Conservation (phyloP, 1,140 invertebrate species). For the Platyscapa corneri region DNA sequence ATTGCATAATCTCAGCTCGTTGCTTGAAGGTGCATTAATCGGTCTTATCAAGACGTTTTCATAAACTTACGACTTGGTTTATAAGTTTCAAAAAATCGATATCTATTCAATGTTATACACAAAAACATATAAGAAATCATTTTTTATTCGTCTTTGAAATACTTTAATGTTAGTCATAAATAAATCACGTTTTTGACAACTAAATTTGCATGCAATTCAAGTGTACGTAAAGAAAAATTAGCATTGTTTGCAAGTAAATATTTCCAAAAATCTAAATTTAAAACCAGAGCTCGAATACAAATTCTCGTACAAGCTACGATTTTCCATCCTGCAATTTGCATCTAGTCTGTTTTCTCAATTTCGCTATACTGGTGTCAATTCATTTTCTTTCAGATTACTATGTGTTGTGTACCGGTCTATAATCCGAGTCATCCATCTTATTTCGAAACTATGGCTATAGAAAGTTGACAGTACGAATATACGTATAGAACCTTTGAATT, state of each 20-base stretch:
- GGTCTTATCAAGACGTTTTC: not conserved
- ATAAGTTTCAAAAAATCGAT: not conserved
- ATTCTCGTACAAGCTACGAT: not conserved
- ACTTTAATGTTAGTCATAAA: too few relatives aligned
- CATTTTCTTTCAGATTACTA: not conserved
- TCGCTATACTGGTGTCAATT: not conserved
- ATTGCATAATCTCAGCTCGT: not conserved
- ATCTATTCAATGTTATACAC: too few relatives aligned
- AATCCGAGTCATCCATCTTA: not conserved
- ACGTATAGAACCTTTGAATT: too few relatives aligned
- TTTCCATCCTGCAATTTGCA: not conserved
- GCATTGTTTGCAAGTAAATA: not conserved
- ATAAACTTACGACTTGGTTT: not conserved
- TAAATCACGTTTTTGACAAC: too few relatives aligned
- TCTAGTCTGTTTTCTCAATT: not conserved
- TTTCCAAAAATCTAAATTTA: not conserved
- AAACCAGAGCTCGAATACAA: not conserved
- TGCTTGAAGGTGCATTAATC: not conserved
- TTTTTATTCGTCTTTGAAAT: too few relatives aligned
- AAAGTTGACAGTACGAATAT: not conserved
- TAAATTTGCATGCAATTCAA: too few relatives aligned
- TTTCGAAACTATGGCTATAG: not conserved
- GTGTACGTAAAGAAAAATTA: not conserved
- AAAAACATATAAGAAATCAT: too few relatives aligned
- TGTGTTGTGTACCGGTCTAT: not conserved